A percentile compares a stretch with the other conserved stretches of the same genome.
These are phyloP conservation scores for Pachyramphus minor DNA, from an alignment of 2,113 vertebrate species.

Conservation along the genomic window DNA sequence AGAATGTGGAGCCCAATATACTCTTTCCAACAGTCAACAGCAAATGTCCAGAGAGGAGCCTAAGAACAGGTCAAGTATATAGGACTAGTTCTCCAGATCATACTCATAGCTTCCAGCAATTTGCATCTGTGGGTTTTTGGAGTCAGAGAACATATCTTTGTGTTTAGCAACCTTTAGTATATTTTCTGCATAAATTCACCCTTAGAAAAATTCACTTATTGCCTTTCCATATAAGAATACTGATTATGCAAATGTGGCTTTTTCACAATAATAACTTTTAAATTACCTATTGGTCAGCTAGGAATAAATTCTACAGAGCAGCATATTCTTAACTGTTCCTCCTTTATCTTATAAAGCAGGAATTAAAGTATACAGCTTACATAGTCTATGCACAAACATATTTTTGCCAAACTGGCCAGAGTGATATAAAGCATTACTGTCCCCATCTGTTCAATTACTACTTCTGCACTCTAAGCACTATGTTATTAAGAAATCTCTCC, in stretches of 20 bases:
- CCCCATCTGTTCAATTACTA: conserved; percentile 23
- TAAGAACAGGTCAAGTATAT: background rate
- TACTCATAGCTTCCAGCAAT: background rate
- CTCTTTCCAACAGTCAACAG: background rate
- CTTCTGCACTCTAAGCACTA: background rate
- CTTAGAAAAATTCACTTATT: background rate
- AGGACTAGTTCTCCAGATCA: background rate
- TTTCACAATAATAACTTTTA: background rate
- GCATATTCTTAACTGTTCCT: background rate
- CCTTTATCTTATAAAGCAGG: background rate
- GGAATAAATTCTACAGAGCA: background rate
- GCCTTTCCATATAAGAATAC: background rate
- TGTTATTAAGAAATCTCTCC: background rate
- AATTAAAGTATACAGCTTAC: background rate
- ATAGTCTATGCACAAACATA: background rate
- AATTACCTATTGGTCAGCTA: background rate
- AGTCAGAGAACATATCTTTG: background rate
- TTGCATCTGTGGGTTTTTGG: background rate
- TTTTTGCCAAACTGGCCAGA: background rate
- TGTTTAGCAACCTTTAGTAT: background rate
- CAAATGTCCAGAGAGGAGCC: background rate
- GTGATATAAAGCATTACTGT: background rate
- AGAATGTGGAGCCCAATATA: background rate
- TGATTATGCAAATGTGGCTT: background rate
- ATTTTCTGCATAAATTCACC: background rate